These are phyloP conservation scores for Dendrolimus kikuchii DNA, from an alignment of 1,140 invertebrate species.

Conservation along the genomic window DNA sequence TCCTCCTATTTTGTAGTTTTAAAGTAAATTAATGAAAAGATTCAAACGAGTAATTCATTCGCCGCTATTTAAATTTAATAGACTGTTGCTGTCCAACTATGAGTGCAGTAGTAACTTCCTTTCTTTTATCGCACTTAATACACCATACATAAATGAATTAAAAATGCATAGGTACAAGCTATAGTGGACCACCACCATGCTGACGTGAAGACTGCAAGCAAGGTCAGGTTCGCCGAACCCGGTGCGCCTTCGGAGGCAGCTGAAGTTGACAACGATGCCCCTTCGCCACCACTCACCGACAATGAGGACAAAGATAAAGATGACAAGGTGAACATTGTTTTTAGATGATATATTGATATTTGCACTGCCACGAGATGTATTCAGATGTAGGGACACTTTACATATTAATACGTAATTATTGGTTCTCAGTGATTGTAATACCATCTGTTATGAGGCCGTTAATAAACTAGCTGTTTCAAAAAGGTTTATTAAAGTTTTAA, in stretches of 20 bases:
- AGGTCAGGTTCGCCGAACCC: constrained; percentile 90
- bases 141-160: not conserved
- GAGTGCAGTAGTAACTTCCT: no score
- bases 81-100: no score
- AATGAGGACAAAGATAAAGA: constrained; percentile 57
- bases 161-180: constrained; percentile 82
- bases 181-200: constrained; percentile 93
- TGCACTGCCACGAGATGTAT: no score
- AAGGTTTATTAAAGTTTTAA: no score
- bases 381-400: not conserved
- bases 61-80: no score
- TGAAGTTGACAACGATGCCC: constrained; percentile 37
- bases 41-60: no score
- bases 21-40: no score
- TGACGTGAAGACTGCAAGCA: constrained; percentile 83
- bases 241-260: constrained; percentile 26
- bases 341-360: not conserved
- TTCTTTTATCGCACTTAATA: not conserved
- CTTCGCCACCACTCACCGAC: constrained; percentile 61
- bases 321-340: constrained; percentile 54
- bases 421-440: no score
- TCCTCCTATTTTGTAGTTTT: no score
- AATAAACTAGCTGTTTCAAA: no score
- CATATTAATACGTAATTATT: not conserved
- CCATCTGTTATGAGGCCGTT: no score